Evolutionary conservation across 2,113 vertebrate species (phyloP).

Genomic region (Antigone vipio): DNA sequence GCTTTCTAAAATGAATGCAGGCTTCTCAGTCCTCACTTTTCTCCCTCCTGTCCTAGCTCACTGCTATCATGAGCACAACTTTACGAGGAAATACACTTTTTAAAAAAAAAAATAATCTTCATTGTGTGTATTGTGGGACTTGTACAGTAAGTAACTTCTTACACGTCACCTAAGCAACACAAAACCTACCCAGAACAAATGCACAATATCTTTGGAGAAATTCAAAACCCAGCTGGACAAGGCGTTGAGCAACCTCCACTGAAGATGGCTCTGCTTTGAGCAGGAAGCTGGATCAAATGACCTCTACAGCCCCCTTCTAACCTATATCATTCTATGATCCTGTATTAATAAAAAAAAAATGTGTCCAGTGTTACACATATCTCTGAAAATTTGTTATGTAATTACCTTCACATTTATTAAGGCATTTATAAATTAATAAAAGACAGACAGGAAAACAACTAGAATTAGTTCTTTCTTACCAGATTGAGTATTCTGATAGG

Average conservation of each 20-base stretch:
- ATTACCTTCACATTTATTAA: background rate
- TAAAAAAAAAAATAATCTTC: background rate
- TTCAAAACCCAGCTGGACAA: background rate
- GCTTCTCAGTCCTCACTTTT: background rate
- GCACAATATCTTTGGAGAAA: background rate
- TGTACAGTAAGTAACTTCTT: background rate
- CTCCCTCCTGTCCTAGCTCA: background rate
- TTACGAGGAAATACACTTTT: background rate
- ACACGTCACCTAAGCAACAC: background rate
- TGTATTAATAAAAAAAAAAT: background rate
- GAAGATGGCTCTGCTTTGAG: background rate
- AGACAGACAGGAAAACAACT: background rate
- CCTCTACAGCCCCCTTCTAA: background rate
- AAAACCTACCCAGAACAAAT: background rate
- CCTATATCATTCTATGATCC: background rate
- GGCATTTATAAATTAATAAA: too few relatives aligned
- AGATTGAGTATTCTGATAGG: slow-evolving; percentile 83
- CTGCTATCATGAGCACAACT: background rate
- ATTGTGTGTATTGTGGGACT: background rate
- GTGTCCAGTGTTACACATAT: accelerated
- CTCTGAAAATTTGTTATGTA: background rate
- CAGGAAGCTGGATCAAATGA: background rate
- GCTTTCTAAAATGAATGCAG: background rate
- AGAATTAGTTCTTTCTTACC: slow-evolving; percentile 63
- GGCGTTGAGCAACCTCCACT: background rate